These are phyloP conservation scores for Helostoma temminkii DNA, from an alignment of 2,797 vertebrate genomes.

Conservation along the genomic window DNA sequence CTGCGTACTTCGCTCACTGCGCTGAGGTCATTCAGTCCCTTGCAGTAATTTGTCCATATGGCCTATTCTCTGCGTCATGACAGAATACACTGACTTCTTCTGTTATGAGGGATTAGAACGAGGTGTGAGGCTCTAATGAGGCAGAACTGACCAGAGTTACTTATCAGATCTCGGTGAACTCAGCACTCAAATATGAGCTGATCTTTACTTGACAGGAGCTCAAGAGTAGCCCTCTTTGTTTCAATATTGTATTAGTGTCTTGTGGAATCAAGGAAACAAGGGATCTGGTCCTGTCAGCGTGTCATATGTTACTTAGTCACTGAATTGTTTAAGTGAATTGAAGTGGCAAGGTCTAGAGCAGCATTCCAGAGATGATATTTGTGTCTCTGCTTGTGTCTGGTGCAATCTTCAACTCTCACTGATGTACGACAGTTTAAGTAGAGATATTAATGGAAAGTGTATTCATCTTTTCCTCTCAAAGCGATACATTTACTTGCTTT, in stretches of 20 bases:
- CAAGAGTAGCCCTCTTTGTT: conserved; percentile 68
- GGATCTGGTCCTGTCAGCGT: conserved; percentile 53
- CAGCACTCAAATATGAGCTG: conserved; percentile 52
- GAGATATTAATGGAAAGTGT: conserved; percentile 41
- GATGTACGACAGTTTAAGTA: conserved; percentile 35
- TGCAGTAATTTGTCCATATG: conserved; percentile 52
- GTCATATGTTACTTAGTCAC: conserved; percentile 72
- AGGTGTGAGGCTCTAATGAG: conserved; percentile 65
- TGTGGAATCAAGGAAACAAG: conserved; percentile 42
- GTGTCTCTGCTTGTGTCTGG: conserved; percentile 40
- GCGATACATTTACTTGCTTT: conserved; percentile 37
- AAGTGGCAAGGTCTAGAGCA: conserved; percentile 56
- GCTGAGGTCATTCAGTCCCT: conserved; percentile 56
- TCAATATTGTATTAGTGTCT: conserved; percentile 59
- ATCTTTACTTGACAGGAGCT: conserved; percentile 54
- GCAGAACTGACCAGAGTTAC: conserved; percentile 53
- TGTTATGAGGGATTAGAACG: conserved; percentile 53
- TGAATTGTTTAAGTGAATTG: conserved; percentile 72
- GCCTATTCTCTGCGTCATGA: conserved; percentile 49
- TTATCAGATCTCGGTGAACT: conserved; percentile 52
- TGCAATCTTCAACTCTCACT: conserved; percentile 28
- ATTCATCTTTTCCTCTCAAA: conserved; percentile 8
- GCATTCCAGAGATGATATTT: conserved; percentile 69
- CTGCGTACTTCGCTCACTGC: conserved; percentile 23
- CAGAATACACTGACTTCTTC: conserved; percentile 42